Conservation (phyloP, 2,113 vertebrate species). For the cat (Felis catus) region F.catus_Fca126_mat1.0 CM031428.1:17493501-17494000, state of each 20-base stretch:
- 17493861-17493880: conserved; percentile 72
- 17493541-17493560: neutral
- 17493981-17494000: conserved; percentile 53
- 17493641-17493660: conserved; percentile 64
- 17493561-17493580: neutral
- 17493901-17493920: conserved; percentile 61
- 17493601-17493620: conserved; percentile 15
- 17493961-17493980: conserved; percentile 53
- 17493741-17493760: conserved; percentile 69
- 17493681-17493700: conserved; percentile 67
- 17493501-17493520: neutral
- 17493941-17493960: conserved; percentile 55
- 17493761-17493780: conserved; percentile 68
- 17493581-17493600: neutral
- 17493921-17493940: conserved; percentile 67
- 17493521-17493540: neutral
- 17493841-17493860: conserved; percentile 64
- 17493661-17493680: conserved; percentile 60
- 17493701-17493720: conserved; percentile 73
- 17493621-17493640: conserved; percentile 55
- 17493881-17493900: conserved; percentile 73
- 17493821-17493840: conserved; percentile 56
- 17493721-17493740: conserved; percentile 68
- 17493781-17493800: conserved; percentile 59
- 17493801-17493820: conserved; percentile 68